A percentile compares a stretch with the other conserved stretches of the same genome.
These are phyloP conservation scores for Drosophila mayaguana DNA, from an alignment of 2,888 invertebrate genomes.

Conservation along the genomic window DNA sequence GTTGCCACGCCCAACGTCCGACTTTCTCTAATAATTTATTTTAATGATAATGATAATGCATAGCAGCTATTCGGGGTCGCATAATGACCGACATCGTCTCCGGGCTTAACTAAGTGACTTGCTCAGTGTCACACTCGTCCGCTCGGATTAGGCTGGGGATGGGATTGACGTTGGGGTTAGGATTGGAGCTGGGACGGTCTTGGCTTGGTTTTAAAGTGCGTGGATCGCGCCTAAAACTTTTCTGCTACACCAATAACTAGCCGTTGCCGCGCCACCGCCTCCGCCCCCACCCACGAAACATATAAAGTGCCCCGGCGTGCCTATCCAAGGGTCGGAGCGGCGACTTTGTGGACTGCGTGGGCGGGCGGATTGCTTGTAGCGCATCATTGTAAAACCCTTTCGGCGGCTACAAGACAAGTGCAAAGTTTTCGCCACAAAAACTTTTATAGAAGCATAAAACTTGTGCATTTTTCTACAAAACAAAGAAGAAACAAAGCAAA, in stretches of 20 bases:
- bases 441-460: conserved; percentile 75
- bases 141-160: neutral
- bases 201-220: conserved; percentile 16
- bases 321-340: conserved; percentile 42
- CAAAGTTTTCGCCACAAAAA: conserved; percentile 76
- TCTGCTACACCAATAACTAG: conserved; percentile 57
- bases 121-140: conserved; percentile 16
- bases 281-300: no score
- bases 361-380: conserved; percentile 46
- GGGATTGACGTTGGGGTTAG: neutral
- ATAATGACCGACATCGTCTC: conserved; percentile 46
- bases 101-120: conserved; percentile 43
- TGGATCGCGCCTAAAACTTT: conserved; percentile 38
- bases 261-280: conserved; percentile 12
- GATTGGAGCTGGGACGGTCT: neutral
- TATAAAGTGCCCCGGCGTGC: conserved; percentile 66
- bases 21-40: conserved; percentile 78
- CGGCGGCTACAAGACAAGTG: conserved; percentile 78
- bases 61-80: conserved; percentile 61
- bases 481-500: conserved; percentile 64
- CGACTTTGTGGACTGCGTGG: neutral
- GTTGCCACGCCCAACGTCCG: conserved; percentile 43
- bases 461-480: conserved; percentile 78
- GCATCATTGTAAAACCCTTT: conserved; percentile 81
- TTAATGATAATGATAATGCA: conserved; percentile 78